Percentiles rank a stretch among this genome's conserved stretches.
These are phyloP conservation scores for Microcebus griseorufus DNA, from an alignment of 2,113 vertebrate genomes.

Conservation along the genomic window DNA sequence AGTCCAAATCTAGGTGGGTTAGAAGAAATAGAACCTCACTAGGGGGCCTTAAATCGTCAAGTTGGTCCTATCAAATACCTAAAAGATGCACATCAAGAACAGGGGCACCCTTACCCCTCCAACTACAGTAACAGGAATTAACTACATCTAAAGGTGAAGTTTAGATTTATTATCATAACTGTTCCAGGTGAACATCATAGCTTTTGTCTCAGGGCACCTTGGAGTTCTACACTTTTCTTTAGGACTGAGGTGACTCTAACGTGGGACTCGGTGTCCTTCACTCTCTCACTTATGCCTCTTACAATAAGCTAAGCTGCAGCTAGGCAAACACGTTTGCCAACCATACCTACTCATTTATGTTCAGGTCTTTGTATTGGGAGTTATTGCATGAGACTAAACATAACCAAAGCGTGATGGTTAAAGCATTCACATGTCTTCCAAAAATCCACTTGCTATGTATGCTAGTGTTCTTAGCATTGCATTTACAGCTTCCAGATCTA, in stretches of 20 bases:
- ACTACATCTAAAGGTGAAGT: neutral
- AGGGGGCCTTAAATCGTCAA: neutral
- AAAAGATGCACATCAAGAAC: neutral
- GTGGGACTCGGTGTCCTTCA: neutral
- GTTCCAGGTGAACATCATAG: neutral
- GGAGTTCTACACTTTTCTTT: neutral
- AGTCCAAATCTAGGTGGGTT: neutral
- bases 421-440: neutral
- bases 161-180: too few relatives aligned
- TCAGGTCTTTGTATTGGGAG: neutral
- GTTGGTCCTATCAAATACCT: neutral
- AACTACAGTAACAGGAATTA: neutral
- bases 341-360: neutral
- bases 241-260: neutral
- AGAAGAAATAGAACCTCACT: neutral
- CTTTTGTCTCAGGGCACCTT: neutral
- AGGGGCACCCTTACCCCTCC: neutral
- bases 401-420: neutral
- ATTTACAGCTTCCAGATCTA: neutral
- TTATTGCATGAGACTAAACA: neutral
- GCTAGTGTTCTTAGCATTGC: neutral
- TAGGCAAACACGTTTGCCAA: neutral
- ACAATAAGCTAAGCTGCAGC: neutral
- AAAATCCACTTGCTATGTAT: neutral
- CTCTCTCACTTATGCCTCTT: neutral